phyloP scores from a whole-genome alignment of 2,888 invertebrate genomes.

The Neria commutata region DNA sequence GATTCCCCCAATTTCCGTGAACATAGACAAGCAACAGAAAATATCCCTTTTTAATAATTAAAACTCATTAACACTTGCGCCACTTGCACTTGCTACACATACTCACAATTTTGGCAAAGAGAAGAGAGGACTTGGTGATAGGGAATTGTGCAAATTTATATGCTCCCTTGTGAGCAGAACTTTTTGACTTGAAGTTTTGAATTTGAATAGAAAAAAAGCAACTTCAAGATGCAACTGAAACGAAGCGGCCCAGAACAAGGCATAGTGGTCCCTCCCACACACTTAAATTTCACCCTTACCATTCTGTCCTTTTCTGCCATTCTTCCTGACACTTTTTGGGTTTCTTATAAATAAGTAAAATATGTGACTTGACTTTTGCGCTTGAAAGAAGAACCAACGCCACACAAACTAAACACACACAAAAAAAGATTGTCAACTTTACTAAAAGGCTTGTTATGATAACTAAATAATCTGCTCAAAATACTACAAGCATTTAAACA shows the following conservation, averaged over 20 bases:
- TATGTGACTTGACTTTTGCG: not conserved
- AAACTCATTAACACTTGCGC: conserved; percentile 35
- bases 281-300: too few species aligned
- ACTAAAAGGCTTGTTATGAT: too few species aligned
- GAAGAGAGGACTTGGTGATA: too few species aligned
- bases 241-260: not conserved
- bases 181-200: not conserved
- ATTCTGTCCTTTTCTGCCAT: not conserved
- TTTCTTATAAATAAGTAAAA: conserved; percentile 13
- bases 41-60: conserved; percentile 33
- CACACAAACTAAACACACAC: not conserved
- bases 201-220: not conserved
- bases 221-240: not conserved
- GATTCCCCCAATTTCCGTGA: too few species aligned
- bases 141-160: too few species aligned
- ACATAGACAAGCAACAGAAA: too few species aligned
- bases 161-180: too few species aligned
- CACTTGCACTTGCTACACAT: too few species aligned
- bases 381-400: not conserved
- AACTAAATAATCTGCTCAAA: too few species aligned
- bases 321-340: conserved; percentile 27
- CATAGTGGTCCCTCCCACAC: too few species aligned
- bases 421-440: not conserved
- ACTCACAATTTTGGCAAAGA: too few species aligned
- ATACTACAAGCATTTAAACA: too few species aligned